Evolutionary conservation across 2,888 invertebrate genomes (phyloP).

Genomic region (Blastobasis lacticolella): DNA sequence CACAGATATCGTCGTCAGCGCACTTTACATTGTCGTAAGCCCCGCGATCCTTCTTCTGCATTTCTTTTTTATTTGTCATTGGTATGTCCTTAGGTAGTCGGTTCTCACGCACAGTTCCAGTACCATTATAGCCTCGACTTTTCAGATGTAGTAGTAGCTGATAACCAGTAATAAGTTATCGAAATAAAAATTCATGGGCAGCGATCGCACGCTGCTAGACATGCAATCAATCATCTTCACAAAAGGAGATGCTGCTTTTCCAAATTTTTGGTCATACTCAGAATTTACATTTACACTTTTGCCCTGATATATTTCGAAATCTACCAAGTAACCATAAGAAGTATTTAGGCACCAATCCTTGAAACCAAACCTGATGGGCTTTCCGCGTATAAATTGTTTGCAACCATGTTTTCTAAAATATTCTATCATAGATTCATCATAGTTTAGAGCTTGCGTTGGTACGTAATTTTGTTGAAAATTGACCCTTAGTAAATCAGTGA

Average conservation of each 20-base stretch:
- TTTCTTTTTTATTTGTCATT: background rate
- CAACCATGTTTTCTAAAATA: slow-evolving; percentile 3
- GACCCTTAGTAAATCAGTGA: background rate
- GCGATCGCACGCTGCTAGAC: background rate
- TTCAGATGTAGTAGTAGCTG: background rate
- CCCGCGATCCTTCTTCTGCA: background rate
- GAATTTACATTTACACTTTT: slow-evolving; percentile 1
- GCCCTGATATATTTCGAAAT: slow-evolving; percentile 8
- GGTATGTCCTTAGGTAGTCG: slow-evolving; percentile 1
- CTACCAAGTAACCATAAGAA: slow-evolving; percentile 2
- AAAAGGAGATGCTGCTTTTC: slow-evolving; percentile 3
- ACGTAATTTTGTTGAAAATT: slow-evolving; percentile 3
- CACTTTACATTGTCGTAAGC: background rate
- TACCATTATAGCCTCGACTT: slow-evolving; percentile 1
- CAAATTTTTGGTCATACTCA: slow-evolving; percentile 3
- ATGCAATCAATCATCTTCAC: slow-evolving; percentile 1
- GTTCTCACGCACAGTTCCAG: slow-evolving; percentile 3
- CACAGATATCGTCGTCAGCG: slow-evolving; percentile 2
- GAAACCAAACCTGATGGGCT: slow-evolving; percentile 8
- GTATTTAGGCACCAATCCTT: slow-evolving; percentile 5
- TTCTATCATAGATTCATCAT: slow-evolving; percentile 2
- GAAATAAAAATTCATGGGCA: background rate
- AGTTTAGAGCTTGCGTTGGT: background rate
- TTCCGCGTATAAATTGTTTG: slow-evolving; percentile 5
- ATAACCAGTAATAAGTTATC: background rate